Conservation (phyloP, 2,888 invertebrate species). For the Cerceris rybyensis region DNA sequence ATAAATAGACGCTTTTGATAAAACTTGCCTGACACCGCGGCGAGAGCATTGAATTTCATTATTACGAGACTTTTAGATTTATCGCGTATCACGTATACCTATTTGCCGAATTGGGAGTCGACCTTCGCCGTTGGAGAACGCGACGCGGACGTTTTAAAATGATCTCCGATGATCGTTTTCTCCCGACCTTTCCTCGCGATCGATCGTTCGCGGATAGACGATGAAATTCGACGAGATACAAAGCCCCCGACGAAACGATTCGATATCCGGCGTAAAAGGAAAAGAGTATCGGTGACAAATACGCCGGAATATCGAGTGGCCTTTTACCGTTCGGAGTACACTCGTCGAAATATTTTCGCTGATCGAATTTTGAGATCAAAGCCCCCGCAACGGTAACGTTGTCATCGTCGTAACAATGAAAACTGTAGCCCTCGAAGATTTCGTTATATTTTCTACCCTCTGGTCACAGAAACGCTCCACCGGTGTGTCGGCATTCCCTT, state of each 20-base stretch:
- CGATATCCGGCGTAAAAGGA: constrained; percentile 1
- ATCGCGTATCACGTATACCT: constrained; percentile 31
- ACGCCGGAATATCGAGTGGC: background rate
- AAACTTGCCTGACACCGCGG: constrained; percentile 53
- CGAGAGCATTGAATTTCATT: constrained; percentile 64
- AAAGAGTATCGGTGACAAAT: background rate
- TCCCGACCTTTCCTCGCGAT: background rate
- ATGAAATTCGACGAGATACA: constrained; percentile 4
- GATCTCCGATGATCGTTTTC: no score
- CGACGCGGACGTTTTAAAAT: no score
- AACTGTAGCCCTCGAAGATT: constrained; percentile 19
- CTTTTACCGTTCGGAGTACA: background rate
- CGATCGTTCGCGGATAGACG: background rate
- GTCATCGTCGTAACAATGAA: constrained; percentile 13
- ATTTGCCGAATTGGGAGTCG: no score
- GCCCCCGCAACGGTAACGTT: constrained; percentile 1
- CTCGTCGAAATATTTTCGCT: constrained; percentile 15
- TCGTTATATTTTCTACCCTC: constrained; percentile 18
- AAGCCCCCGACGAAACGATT: constrained; percentile 5
- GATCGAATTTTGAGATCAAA: background rate
- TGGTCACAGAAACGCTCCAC: background rate
- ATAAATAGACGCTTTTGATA: constrained; percentile 67
- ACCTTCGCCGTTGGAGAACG: no score
- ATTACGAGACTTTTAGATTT: constrained; percentile 59
- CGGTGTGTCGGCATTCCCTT: background rate